Evolutionary conservation across 2,113 vertebrate genomes (phyloP), one percentile per base, ranked within the genome.

Genomic region (Ranitomeya imitator): DNA sequence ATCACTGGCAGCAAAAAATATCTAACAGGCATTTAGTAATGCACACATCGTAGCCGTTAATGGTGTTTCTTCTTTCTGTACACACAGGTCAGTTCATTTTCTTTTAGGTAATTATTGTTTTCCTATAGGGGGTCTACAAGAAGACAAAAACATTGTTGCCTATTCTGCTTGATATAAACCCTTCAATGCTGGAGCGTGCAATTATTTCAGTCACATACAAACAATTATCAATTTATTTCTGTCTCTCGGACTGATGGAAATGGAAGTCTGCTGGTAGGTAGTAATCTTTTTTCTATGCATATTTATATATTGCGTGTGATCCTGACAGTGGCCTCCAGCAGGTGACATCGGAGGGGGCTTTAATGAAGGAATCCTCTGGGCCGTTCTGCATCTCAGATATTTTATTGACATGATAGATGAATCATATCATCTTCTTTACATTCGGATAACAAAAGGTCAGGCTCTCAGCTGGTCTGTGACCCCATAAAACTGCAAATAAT

Each of bases 381-480:
- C 51, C 78, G 10, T 65, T 65, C 76, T 55, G 76, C 60, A 79
- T 55, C 31, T 31, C n/a, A 45, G 51, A 54, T 79, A 55, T 71
- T 63, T 81, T 89, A 60, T 82, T 67, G 60, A 31, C 19, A 79
- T 79, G 65, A 82, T 23, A 79, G 79, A 86, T 71, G 45, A 85
- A 76, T 86, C 55, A 52, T 88, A 83, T 86, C 23, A 78, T 85
- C 83, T 86, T 78, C 85, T 81, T 90, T 89, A 89, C 79, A 81
- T 77, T 67, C 23, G 45, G 71, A 86, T 63, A 85, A 73, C 81
- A 83, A 88, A 90, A 90, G 65, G 80, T 80, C 77, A 86, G 51
- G 6, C 77, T 80, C 63, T 83, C 82, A 85, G 89, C 71, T 85
- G 60, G 83, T 74, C 88, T 73, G 61, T 85, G 86, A 79, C 73